phyloP scores from a whole-genome alignment of 2,113 vertebrate species.

The Manacus vitellinus region DNA sequence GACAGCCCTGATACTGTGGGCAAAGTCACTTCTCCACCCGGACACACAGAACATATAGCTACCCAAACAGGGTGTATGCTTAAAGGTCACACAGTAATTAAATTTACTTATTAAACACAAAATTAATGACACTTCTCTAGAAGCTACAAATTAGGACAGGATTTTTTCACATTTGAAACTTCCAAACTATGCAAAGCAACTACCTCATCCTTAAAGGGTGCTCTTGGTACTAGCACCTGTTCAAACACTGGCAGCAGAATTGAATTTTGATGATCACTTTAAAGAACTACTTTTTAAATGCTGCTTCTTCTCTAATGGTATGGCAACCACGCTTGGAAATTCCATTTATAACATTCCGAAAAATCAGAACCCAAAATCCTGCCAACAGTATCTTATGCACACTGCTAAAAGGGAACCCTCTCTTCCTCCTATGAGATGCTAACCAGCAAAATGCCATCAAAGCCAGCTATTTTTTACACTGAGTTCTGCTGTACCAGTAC shows the following conservation, averaged over 20 bases:
- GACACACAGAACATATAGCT: neutral
- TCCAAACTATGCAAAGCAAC: slow-evolving; percentile 6
- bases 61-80: neutral
- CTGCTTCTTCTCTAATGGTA: neutral
- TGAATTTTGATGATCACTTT: neutral
- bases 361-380: neutral
- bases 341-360: neutral
- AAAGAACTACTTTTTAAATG: neutral
- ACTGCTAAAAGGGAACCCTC: neutral
- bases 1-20: neutral
- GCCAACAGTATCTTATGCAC: neutral
- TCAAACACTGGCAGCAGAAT: neutral
- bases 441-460: neutral
- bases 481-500: neutral
- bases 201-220: neutral
- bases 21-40: neutral
- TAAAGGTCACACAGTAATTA: neutral
- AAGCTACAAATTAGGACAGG: neutral
- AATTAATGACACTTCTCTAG: neutral
- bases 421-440: neutral
- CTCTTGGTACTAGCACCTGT: neutral
- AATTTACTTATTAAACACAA: neutral
- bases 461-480: neutral
- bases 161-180: neutral
- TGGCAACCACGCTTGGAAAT: neutral